Conservation (phyloP, 2,888 invertebrate species). For the Pandemis corylana region DNA sequence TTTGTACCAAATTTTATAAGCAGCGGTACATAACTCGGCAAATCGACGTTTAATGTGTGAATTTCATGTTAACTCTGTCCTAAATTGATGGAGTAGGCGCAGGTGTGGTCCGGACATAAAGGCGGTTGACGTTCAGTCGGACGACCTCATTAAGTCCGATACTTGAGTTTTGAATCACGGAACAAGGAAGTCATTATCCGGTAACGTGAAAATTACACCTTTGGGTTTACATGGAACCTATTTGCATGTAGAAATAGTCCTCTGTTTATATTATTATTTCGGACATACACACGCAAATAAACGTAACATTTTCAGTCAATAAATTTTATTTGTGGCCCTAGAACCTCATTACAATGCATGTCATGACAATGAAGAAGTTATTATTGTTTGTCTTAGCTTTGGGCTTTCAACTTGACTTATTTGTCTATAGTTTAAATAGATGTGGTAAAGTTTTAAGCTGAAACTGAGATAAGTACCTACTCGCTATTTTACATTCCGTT, state of each 20-base stretch:
- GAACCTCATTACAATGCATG: no score
- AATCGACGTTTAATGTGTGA: constrained; percentile 3
- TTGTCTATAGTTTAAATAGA: no score
- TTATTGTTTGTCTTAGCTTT: no score
- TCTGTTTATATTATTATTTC: background rate
- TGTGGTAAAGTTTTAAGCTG: no score
- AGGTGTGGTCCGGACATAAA: constrained; percentile 6
- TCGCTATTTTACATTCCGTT: background rate
- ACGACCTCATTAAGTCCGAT: constrained; percentile 16
- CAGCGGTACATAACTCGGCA: background rate
- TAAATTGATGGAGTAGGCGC: constrained; percentile 4
- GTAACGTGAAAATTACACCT: constrained; percentile 3
- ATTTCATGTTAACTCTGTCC: constrained; percentile 1
- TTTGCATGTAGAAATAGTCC: background rate
- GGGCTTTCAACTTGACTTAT: no score
- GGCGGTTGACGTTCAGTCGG: background rate
- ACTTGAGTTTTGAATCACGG: constrained; percentile 5
- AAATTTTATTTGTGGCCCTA: no score
- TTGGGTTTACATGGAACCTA: background rate
- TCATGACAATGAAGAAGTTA: no score
- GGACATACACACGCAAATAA: background rate
- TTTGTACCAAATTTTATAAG: background rate
- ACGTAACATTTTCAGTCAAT: background rate
- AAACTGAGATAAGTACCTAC: no score
- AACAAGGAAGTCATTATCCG: constrained; percentile 11